Evolutionary conservation across 1,140 invertebrate species (phyloP).

Genomic region (Tetramorium simillimum): DNA sequence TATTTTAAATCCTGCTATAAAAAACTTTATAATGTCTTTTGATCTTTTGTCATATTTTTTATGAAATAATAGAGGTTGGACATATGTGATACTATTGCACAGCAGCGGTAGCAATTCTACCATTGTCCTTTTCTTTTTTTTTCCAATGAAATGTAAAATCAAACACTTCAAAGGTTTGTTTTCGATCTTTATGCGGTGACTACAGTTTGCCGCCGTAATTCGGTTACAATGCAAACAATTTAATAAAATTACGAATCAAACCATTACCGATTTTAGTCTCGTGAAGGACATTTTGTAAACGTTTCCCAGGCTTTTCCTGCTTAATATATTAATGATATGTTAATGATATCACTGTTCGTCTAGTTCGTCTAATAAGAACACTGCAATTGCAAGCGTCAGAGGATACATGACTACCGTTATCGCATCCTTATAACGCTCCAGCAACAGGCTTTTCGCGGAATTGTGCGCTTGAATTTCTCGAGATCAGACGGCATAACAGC

Average conservation of each 20-base stretch:
- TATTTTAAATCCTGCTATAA: background rate
- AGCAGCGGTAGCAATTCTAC: background rate
- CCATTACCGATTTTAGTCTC: background rate
- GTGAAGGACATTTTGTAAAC: background rate
- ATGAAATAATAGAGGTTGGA: background rate
- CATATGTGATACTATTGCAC: background rate
- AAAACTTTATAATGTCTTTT: background rate
- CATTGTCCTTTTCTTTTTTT: background rate
- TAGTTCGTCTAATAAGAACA: constrained; percentile 13
- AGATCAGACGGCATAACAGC: constrained; percentile 28
- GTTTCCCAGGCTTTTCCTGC: background rate
- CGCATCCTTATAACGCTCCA: constrained; percentile 22
- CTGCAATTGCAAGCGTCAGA: background rate
- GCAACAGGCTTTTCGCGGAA: constrained; percentile 50
- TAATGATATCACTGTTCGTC: constrained; percentile 19
- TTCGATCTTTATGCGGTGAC: background rate
- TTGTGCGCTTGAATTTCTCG: constrained; percentile 37
- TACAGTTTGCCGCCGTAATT: constrained; percentile 7
- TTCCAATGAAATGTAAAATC: background rate
- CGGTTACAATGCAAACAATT: background rate
- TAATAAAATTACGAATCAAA: background rate
- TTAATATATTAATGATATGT: constrained; percentile 4
- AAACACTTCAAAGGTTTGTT: background rate
- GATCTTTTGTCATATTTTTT: background rate
- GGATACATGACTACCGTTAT: constrained; percentile 22